Conservation (phyloP, 1,140 invertebrate species). For the Chrysopa pallens region DNA sequence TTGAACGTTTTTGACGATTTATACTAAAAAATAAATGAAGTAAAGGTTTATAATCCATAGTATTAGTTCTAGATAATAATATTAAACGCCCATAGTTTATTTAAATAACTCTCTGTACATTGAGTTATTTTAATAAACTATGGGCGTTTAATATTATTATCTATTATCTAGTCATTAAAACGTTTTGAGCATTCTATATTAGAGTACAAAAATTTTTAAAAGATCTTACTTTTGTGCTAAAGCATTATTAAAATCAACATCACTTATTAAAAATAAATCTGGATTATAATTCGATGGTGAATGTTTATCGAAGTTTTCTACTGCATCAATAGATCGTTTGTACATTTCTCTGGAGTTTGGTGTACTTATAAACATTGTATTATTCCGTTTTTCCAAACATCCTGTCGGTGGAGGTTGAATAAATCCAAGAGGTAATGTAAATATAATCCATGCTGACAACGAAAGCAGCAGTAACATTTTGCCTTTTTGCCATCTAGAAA, state of each 20-base stretch:
- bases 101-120: too few species aligned
- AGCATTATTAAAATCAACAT: not conserved
- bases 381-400: conserved; percentile 63
- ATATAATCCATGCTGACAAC: conserved; percentile 86
- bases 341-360: conserved; percentile 22
- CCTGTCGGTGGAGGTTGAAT: conserved; percentile 82
- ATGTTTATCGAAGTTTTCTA: not conserved
- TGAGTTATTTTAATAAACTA: too few species aligned
- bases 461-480: conserved; percentile 81
- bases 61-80: too few species aligned
- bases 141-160: too few species aligned
- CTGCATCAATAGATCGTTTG: conserved; percentile 16
- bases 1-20: not conserved
- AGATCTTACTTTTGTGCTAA: too few species aligned
- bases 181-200: too few species aligned
- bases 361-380: conserved; percentile 36
- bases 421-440: conserved; percentile 88
- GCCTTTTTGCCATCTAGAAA: conserved; percentile 58
- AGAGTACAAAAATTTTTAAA: too few species aligned
- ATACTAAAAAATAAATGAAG: not conserved
- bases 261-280: not conserved
- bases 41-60: too few species aligned
- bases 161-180: too few species aligned
- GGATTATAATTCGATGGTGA: not conserved
- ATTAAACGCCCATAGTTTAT: too few species aligned